Conservation (phyloP, 2,888 invertebrate species). For the Drosophila phalerata region DNA sequence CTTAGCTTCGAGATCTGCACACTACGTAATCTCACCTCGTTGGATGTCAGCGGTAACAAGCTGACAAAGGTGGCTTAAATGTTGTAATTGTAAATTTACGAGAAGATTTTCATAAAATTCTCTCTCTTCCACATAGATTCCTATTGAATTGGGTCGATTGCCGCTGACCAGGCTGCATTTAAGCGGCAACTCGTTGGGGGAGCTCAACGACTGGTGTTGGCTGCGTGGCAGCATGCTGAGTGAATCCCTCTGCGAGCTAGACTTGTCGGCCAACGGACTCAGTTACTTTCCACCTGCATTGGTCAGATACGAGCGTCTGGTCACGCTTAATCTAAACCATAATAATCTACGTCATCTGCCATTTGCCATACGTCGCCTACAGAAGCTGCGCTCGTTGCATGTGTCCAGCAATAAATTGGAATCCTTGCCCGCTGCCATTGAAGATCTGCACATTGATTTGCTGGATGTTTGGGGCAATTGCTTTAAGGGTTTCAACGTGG, state of each 20-base stretch:
- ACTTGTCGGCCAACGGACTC: conserved; percentile 89
- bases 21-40: conserved; percentile 88
- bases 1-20: conserved; percentile 90
- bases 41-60: conserved; percentile 91
- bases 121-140: conserved; percentile 81
- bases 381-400: conserved; percentile 79
- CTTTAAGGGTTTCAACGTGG: conserved; percentile 57
- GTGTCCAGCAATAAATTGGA: conserved; percentile 82
- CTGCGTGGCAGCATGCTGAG: conserved; percentile 87
- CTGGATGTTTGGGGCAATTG: conserved; percentile 84
- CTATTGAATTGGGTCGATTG: conserved; percentile 89
- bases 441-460: conserved; percentile 77
- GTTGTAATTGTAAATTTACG: no score
- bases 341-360: conserved; percentile 88
- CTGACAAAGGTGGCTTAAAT: conserved; percentile 87
- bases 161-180: conserved; percentile 88
- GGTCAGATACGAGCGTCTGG: conserved; percentile 88
- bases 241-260: conserved; percentile 87
- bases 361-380: conserved; percentile 88
- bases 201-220: conserved; percentile 87
- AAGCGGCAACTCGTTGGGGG: conserved; percentile 89
- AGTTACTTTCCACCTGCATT: conserved; percentile 88
- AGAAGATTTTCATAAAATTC: background rate
- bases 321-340: conserved; percentile 88
- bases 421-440: conserved; percentile 83